A percentile compares a stretch with the other conserved stretches of the same genome.
Conservation (phyloP, 2,888 invertebrate genomes). For the Dinocampus coccinellae region DNA sequence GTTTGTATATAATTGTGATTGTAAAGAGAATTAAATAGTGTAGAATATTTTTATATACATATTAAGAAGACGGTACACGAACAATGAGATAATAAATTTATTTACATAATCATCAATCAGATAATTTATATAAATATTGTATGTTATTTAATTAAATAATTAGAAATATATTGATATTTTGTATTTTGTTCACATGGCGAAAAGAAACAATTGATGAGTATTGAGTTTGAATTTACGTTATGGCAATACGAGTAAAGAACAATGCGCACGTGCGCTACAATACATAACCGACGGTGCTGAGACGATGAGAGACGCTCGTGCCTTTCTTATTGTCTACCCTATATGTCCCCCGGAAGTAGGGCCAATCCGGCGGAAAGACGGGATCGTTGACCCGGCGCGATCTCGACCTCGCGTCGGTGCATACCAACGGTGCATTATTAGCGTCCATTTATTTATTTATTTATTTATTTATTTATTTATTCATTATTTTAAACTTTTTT, state of each 20-base stretch:
- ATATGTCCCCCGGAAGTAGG: conserved; percentile 69
- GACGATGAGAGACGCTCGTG: conserved; percentile 31
- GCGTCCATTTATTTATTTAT: conserved; percentile 44
- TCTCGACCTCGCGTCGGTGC: conserved; percentile 65
- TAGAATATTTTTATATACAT: too few species aligned
- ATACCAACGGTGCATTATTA: conserved; percentile 64
- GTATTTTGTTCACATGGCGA: too few species aligned
- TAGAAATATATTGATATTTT: too few species aligned
- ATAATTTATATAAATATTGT: too few species aligned
- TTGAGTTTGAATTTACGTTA: conserved; percentile 23
- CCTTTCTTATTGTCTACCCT: conserved; percentile 67
- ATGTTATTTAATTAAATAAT: too few species aligned
- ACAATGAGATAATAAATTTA: too few species aligned
- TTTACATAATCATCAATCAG: too few species aligned
- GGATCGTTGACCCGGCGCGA: conserved; percentile 68
- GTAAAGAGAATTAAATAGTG: too few species aligned
- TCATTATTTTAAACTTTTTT: too few species aligned
- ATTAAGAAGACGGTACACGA: too few species aligned
- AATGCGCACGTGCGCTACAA: conserved; percentile 34
- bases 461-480: conserved; percentile 11
- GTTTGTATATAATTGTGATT: not conserved
- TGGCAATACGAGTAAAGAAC: conserved; percentile 23
- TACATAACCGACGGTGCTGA: conserved; percentile 16
- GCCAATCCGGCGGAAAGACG: conserved; percentile 68
- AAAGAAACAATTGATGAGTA: conserved; percentile 11